Conservation (phyloP, 2,113 vertebrate genomes). For the Spermophilus dauricus region DNA sequence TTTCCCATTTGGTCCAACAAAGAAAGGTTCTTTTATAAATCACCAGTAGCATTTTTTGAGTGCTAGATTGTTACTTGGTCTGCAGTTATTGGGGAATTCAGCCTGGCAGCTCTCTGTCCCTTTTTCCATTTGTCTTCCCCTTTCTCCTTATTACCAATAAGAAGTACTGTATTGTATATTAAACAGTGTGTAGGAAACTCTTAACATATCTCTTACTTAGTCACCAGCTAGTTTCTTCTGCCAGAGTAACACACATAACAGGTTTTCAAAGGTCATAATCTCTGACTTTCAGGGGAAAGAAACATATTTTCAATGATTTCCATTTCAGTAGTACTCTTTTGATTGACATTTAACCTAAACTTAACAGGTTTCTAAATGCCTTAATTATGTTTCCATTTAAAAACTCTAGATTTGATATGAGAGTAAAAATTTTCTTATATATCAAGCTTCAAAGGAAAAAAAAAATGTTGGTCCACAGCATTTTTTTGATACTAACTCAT, state of each 20-base stretch:
- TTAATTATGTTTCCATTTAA: constrained; percentile 56
- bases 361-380: constrained; percentile 60
- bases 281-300: constrained; percentile 69
- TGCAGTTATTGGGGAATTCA: constrained; percentile 48
- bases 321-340: constrained; percentile 75
- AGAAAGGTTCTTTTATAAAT: constrained; percentile 34
- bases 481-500: constrained; percentile 60
- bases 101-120: constrained; percentile 29
- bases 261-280: constrained; percentile 85
- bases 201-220: constrained; percentile 84
- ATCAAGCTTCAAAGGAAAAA: constrained; percentile 64
- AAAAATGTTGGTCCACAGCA: neutral
- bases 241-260: constrained; percentile 82
- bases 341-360: constrained; percentile 56
- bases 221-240: constrained; percentile 84
- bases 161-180: constrained; percentile 79
- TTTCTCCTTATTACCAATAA: constrained; percentile 78
- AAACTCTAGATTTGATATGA: constrained; percentile 11
- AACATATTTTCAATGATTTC: constrained; percentile 78
- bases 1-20: constrained; percentile 45
- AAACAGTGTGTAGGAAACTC: constrained; percentile 85
- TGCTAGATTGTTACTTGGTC: constrained; percentile 53
- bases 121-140: constrained; percentile 72
- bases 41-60: neutral
- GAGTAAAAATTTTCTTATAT: constrained; percentile 49